Conservation (phyloP, 2,113 vertebrate species). For the Elgaria multicarinata region DNA sequence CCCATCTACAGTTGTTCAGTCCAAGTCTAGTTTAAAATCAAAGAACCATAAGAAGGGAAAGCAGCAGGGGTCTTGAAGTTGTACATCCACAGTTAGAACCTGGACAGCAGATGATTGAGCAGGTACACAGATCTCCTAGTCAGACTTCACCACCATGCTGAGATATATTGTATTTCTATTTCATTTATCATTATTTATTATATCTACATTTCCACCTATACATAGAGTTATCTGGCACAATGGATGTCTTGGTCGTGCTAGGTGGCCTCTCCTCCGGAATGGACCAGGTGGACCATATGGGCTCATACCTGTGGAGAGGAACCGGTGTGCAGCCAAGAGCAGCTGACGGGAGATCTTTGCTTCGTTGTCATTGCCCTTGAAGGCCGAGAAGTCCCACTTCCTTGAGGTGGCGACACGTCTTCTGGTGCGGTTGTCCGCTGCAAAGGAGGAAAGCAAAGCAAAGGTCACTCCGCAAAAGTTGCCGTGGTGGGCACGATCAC, state of each 20-base stretch:
- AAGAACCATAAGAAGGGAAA: too few species aligned
- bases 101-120: too few species aligned
- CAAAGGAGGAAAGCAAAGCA: neutral
- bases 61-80: too few species aligned
- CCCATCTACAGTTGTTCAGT: too few species aligned
- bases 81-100: too few species aligned
- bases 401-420: constrained; percentile 85
- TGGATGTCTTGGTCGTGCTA: neutral
- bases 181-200: too few species aligned
- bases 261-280: neutral
- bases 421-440: constrained; percentile 91
- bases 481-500: neutral
- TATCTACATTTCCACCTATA: too few species aligned
- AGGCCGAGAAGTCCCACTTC: constrained; percentile 91
- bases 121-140: too few species aligned
- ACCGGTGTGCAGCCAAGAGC: constrained; percentile 93
- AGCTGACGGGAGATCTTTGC: constrained; percentile 96
- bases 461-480: neutral
- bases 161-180: too few species aligned
- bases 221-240: neutral
- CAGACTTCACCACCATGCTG: too few species aligned
- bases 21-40: too few species aligned
- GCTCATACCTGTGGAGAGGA: constrained; percentile 90
- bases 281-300: too few species aligned
- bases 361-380: constrained; percentile 86